Conservation (phyloP, 2,797 vertebrate species). For the Pantherophis vulpinus region DNA sequence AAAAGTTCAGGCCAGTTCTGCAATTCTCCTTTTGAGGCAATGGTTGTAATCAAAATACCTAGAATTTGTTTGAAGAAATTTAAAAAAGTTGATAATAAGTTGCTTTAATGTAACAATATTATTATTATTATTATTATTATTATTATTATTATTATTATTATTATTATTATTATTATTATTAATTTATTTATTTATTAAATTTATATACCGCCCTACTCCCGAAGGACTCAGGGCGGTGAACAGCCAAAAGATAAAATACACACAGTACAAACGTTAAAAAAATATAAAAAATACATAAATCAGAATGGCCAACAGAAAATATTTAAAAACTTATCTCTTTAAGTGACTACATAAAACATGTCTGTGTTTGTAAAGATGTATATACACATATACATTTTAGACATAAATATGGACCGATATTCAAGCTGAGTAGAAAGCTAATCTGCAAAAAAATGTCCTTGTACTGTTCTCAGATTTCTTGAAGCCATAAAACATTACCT, state of each 20-base stretch:
- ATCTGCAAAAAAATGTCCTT: background rate
- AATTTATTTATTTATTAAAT: no score
- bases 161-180: no score
- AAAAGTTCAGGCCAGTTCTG: constrained; percentile 98
- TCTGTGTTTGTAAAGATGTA: background rate
- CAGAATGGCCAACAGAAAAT: background rate
- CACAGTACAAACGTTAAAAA: no score
- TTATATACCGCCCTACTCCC: no score
- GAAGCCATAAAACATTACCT: background rate
- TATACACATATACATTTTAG: background rate
- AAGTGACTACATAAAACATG: background rate
- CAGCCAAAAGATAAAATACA: no score
- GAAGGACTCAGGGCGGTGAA: no score
- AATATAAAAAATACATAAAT: background rate
- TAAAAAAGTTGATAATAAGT: background rate
- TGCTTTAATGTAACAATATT: background rate
- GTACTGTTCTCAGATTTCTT: background rate
- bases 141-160: no score
- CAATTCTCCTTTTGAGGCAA: constrained; percentile 94
- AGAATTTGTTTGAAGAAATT: constrained; percentile 31
- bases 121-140: no score
- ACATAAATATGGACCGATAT: background rate
- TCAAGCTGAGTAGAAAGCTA: background rate
- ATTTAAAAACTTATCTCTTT: background rate
- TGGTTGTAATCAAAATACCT: constrained; percentile 98